Conservation (phyloP, 2,888 invertebrate genomes). For the Harpalus rufipes region DNA sequence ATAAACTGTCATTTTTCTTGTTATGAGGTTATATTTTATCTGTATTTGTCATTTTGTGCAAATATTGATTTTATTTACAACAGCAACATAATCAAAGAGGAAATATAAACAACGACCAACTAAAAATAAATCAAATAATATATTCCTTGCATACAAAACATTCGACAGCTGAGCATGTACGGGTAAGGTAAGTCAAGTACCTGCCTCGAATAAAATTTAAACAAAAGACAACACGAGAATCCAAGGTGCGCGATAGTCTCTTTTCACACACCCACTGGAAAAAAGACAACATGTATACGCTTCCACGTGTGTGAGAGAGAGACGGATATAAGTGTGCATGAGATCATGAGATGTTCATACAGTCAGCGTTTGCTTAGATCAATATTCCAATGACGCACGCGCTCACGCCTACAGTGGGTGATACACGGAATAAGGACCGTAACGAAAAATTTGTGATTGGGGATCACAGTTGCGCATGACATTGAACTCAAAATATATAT, state of each 20-base stretch:
- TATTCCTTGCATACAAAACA: background rate
- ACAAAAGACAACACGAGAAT: conserved; percentile 22
- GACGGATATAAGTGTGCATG: conserved; percentile 37
- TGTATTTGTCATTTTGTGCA: background rate
- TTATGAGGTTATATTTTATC: background rate
- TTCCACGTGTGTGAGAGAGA: background rate
- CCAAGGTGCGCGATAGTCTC: conserved; percentile 12
- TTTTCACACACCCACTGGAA: conserved; percentile 54
- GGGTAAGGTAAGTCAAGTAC: conserved; percentile 13
- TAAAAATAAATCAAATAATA: conserved; percentile 4
- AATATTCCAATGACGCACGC: conserved; percentile 61
- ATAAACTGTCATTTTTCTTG: background rate
- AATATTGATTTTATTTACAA: background rate
- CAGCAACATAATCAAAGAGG: background rate
- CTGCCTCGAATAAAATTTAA: conserved; percentile 19
- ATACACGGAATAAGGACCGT: conserved; percentile 43
- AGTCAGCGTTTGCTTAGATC: conserved; percentile 38
- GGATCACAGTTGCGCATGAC: background rate
- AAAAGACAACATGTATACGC: conserved; percentile 10
- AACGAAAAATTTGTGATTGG: background rate
- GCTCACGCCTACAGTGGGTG: conserved; percentile 59
- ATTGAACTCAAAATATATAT: background rate
- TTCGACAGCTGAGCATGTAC: background rate
- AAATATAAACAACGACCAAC: background rate
- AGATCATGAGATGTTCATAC: conserved; percentile 55